A percentile compares a stretch with the other conserved stretches of the same genome.
Conservation (phyloP, 2,797 vertebrate genomes). For the Merluccius polli region DNA sequence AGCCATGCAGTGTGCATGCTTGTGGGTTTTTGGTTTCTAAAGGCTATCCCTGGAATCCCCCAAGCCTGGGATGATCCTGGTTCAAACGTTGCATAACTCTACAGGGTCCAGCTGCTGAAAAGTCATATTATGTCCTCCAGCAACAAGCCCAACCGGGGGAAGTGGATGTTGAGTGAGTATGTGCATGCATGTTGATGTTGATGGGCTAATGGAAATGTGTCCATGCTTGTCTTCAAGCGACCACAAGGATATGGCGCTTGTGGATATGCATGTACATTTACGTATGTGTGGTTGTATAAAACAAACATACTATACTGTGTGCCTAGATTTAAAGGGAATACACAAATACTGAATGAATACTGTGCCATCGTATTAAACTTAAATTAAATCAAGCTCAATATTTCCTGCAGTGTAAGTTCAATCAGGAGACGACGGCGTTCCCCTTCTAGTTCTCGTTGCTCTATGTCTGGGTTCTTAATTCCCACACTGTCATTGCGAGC, state of each 20-base stretch:
- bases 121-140: background rate
- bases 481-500: too few relatives aligned
- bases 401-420: background rate
- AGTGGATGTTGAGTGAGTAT: background rate
- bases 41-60: conserved; percentile 4
- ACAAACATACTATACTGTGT: conserved; percentile 3
- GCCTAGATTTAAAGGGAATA: conserved; percentile 33
- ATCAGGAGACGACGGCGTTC: too few relatives aligned
- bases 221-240: background rate
- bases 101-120: background rate
- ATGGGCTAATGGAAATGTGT: too few relatives aligned
- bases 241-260: too few relatives aligned
- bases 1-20: background rate
- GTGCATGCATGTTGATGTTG: background rate
- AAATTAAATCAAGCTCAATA: conserved; percentile 22
- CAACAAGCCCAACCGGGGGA: background rate
- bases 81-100: conserved; percentile 16
- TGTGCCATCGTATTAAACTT: conserved; percentile 27
- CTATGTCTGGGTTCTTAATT: too few relatives aligned
- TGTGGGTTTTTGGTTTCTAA: background rate
- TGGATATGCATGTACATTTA: background rate
- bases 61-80: background rate
- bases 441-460: too few relatives aligned
- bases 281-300: background rate
- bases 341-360: conserved; percentile 32